These are phyloP conservation scores for Acropora yongei DNA, from an alignment of 64 coral and sea anemone species.

Conservation along the genomic window DNA sequence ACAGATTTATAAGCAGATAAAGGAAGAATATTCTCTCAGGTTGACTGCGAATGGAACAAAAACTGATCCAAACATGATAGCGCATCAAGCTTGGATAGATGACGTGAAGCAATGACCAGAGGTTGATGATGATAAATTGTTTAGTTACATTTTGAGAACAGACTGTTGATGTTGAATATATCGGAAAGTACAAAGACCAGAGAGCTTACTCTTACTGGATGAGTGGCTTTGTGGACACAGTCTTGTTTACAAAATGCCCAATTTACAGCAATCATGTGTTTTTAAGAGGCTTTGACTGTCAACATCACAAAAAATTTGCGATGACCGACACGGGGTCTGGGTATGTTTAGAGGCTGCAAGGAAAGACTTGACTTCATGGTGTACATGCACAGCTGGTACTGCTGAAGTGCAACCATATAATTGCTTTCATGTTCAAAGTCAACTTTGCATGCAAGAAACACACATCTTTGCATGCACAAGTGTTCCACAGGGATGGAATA, in stretches of 20 bases:
- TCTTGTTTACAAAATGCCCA: constrained; percentile 25
- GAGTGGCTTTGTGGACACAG: constrained; percentile 65
- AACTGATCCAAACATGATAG: constrained; percentile 34
- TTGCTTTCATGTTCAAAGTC: too few species aligned
- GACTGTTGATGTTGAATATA: constrained; percentile 14
- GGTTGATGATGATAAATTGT: constrained; percentile 20
- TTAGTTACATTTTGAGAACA: constrained; percentile 49
- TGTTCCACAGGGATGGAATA: constrained; percentile 49
- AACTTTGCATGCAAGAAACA: too few species aligned
- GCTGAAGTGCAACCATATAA: too few species aligned
- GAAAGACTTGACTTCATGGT: too few species aligned
- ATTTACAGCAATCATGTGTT: constrained; percentile 24
- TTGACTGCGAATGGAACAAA: constrained; percentile 31
- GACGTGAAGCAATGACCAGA: constrained; percentile 50
- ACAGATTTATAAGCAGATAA: constrained; percentile 17
- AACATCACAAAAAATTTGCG: constrained; percentile 15
- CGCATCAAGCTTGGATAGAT: constrained; percentile 28
- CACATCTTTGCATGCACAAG: background rate
- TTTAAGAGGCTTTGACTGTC: constrained; percentile 18
- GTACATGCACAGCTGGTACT: too few species aligned
- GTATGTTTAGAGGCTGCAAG: background rate
- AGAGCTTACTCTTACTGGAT: constrained; percentile 62
- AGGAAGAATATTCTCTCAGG: constrained; percentile 33
- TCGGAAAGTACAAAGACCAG: constrained; percentile 14
- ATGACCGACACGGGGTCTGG: constrained; percentile 40